Conservation (phyloP, 2,888 invertebrate species). For the Choreutis nemorana region DNA sequence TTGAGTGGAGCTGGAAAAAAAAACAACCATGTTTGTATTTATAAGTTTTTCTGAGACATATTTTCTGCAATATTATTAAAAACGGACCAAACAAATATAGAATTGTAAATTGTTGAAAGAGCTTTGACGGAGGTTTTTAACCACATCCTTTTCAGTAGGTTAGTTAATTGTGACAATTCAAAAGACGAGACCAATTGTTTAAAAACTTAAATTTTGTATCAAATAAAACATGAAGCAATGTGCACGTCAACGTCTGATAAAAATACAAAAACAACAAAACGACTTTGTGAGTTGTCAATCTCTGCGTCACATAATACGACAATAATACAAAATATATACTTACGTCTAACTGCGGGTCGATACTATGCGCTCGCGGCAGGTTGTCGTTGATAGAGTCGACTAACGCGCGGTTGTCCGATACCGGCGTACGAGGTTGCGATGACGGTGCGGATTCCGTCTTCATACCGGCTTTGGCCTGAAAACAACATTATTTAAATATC, state of each 20-base stretch:
- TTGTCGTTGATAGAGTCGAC: conserved; percentile 44
- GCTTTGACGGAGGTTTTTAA: too few relatives aligned
- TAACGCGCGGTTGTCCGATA: conserved; percentile 44
- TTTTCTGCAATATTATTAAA: too few relatives aligned
- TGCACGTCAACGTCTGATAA: neutral
- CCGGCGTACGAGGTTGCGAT: conserved; percentile 46
- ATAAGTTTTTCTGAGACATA: too few relatives aligned
- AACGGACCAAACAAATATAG: too few relatives aligned
- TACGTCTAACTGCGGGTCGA: conserved; percentile 58
- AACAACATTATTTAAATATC: conserved; percentile 3
- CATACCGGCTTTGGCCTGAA: conserved; percentile 52
- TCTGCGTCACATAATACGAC: conserved; percentile 1
- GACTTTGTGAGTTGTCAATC: neutral
- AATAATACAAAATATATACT: conserved; percentile 2
- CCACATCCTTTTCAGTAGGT: too few relatives aligned
- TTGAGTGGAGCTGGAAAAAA: conserved; percentile 39
- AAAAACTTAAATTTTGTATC: too few relatives aligned
- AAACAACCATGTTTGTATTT: too few relatives aligned
- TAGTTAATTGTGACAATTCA: too few relatives aligned
- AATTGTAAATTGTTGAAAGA: too few relatives aligned
- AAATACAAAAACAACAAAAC: conserved; percentile 5
- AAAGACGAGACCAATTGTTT: too few relatives aligned
- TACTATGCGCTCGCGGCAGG: conserved; percentile 39
- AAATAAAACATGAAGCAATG: too few relatives aligned
- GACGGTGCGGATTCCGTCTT: conserved; percentile 40